These are phyloP conservation scores for Macrosiphum euphorbiae DNA, from an alignment of 2,888 invertebrate genomes.

Conservation along the genomic window DNA sequence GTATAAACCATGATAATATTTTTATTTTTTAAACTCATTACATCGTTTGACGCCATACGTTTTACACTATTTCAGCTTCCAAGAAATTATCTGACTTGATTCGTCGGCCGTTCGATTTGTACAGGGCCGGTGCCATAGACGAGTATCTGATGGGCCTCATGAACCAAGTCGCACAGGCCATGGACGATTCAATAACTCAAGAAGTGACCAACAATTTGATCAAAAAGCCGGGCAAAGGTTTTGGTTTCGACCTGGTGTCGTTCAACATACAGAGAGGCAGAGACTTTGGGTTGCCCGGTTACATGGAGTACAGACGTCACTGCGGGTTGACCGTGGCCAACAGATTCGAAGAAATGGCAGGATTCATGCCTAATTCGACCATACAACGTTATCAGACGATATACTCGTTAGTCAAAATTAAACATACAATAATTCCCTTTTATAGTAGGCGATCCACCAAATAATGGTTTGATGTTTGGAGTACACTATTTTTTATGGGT, in stretches of 20 bases:
- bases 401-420: slow-evolving; percentile 77
- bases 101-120: slow-evolving; percentile 89
- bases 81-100: slow-evolving; percentile 90
- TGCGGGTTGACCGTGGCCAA: slow-evolving; percentile 86
- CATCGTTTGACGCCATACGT: background rate
- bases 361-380: slow-evolving; percentile 90
- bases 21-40: background rate
- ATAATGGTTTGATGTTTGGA: background rate
- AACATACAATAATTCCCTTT: background rate
- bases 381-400: slow-evolving; percentile 85
- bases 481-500: too few relatives aligned
- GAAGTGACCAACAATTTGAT: slow-evolving; percentile 91
- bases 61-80: slow-evolving; percentile 77
- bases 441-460: background rate
- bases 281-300: slow-evolving; percentile 91
- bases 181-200: slow-evolving; percentile 92
- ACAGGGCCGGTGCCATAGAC: slow-evolving; percentile 90
- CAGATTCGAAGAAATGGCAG: slow-evolving; percentile 84
- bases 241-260: slow-evolving; percentile 91
- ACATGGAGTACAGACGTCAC: slow-evolving; percentile 91
- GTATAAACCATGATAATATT: slow-evolving; percentile 70
- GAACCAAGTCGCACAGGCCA: slow-evolving; percentile 95
- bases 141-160: slow-evolving; percentile 93
- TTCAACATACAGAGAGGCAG: slow-evolving; percentile 95
- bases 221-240: slow-evolving; percentile 75